These are phyloP conservation scores for Hybognathus amarus DNA, from an alignment of 2,797 vertebrate genomes.

Conservation along the genomic window DNA sequence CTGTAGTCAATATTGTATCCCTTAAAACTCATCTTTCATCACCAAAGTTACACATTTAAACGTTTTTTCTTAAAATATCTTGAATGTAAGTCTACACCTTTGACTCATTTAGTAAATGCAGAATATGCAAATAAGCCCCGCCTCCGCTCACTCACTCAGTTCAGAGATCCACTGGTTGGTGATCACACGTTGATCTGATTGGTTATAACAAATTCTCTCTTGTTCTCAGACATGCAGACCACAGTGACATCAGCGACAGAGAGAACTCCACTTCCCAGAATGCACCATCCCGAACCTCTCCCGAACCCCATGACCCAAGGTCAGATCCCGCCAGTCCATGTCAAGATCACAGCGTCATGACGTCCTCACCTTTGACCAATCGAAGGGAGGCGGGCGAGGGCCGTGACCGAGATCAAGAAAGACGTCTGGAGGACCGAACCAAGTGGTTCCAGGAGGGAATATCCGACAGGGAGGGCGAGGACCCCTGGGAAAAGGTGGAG, in stretches of 20 bases:
- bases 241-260: constrained; percentile 75
- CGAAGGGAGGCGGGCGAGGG: constrained; percentile 80
- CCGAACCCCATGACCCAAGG: constrained; percentile 61
- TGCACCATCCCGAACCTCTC: constrained; percentile 68
- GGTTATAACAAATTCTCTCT: constrained; percentile 61
- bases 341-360: constrained; percentile 35
- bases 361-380: constrained; percentile 61
- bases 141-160: too few species aligned
- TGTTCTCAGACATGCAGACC: constrained; percentile 81
- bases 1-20: too few species aligned
- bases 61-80: too few species aligned
- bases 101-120: too few species aligned
- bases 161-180: too few species aligned
- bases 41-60: too few species aligned
- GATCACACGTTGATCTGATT: too few species aligned
- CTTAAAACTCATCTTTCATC: too few species aligned
- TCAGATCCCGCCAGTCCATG: constrained; percentile 69
- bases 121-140: too few species aligned
- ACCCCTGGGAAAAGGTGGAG: constrained; percentile 80
- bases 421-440: constrained; percentile 88
- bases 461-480: constrained; percentile 66
- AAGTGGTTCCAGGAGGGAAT: constrained; percentile 82
- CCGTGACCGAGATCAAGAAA: constrained; percentile 83
- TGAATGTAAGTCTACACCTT: too few species aligned
- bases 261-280: constrained; percentile 76